Base-by-base conservation (phyloP, 1,140 invertebrate species). In the Drosophila eugracilis region DNA sequence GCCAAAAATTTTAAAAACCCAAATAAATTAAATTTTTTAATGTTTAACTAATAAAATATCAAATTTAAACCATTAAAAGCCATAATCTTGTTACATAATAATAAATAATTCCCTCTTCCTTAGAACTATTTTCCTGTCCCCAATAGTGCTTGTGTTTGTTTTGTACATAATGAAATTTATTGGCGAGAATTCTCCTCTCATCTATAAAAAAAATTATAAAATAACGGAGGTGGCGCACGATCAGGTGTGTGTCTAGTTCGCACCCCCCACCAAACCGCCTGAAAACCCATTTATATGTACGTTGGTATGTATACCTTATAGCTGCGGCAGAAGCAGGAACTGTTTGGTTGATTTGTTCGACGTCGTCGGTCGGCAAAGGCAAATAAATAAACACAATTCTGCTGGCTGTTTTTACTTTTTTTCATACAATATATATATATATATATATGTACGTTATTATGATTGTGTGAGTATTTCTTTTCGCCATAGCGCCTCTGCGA, bases 251-350 rank as follows among this genome's bases (percentile, higher is more conserved):
- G 45, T 22, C 42, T 66, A 66, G 45, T 67, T 66, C 22, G 17
- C 28, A 39, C 26, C 60, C 44, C 60, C 63, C 34, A 12, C 14
- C 30, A n/a, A 17, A 44, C 30, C 59, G 21, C 21, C 30, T 28
- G 22, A 55, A 36, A 58, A 48, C 30, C 26, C 14, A 62, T n/a
- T 15, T 5, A 17, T 22, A 17, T 12, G 26, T 9, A 36, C 17
- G 5, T 1, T 14, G 3, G 14, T 10, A 19, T 10, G n/a, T 24
- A n/a, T 3, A 12, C 3, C 14, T n/a, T 24, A 26, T 44, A 62
- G 37, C 63, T 53, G 37, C 37, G 58, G 72, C 65, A 67, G 72
- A 80, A 89, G 85, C 85, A 89, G 85, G 85, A 89, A 89, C 85
- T 89, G 85, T 85, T 74, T 89, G 66, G 66, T 58, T 69, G 66